These are phyloP conservation scores for Cebus imitator DNA, from an alignment of 2,113 vertebrate species.

Conservation along the genomic window DNA sequence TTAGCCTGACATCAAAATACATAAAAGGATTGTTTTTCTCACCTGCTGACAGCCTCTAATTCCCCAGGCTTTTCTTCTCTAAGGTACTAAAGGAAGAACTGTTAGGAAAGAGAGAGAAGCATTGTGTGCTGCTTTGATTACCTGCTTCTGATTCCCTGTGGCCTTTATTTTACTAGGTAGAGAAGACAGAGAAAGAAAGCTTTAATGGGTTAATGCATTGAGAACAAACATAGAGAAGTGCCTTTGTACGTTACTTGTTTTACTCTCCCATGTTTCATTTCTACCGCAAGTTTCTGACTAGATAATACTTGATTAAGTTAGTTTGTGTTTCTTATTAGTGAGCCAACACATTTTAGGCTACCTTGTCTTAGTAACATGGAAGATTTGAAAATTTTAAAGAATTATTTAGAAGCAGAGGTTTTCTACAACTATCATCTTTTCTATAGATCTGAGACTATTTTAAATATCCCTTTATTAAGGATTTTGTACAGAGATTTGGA, in stretches of 20 bases:
- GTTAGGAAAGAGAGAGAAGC: neutral
- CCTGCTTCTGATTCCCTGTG: neutral
- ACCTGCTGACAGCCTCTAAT: constrained; percentile 44
- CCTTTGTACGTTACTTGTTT: neutral
- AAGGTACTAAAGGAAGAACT: constrained; percentile 43
- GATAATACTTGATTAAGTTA: constrained; percentile 36
- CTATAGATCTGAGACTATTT: neutral
- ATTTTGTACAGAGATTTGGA: neutral
- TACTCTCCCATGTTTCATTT: neutral
- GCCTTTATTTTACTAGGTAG: constrained; percentile 59
- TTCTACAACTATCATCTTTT: neutral
- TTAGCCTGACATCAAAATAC: constrained; percentile 51
- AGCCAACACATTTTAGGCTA: neutral
- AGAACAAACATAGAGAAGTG: constrained; percentile 22
- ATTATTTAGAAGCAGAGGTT: neutral
- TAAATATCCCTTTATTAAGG: neutral
- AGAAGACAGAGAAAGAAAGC: constrained; percentile 37
- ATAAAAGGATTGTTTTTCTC: constrained; percentile 50
- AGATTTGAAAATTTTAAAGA: neutral
- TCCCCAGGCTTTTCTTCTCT: constrained; percentile 52
- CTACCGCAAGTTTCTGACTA: neutral
- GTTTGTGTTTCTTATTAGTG: constrained; percentile 26
- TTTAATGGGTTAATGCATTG: constrained; percentile 30
- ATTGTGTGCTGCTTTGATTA: constrained; percentile 54
- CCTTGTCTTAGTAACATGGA: neutral